Evolutionary conservation across 2,797 vertebrate species (phyloP).

Genomic region (Lagocephalus sceleratus): DNA sequence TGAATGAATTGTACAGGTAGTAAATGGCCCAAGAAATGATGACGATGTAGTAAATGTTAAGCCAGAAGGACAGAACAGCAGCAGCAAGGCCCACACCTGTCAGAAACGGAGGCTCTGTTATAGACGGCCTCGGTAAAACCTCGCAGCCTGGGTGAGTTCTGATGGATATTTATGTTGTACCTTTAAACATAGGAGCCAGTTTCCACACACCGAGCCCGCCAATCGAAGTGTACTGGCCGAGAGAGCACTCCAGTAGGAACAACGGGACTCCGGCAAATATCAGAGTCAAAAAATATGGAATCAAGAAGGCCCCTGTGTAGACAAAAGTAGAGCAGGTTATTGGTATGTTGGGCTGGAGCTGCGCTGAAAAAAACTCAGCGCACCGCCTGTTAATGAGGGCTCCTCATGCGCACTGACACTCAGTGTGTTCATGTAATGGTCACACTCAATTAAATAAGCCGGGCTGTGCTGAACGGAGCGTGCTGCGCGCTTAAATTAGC

Average conservation of each 20-base stretch:
- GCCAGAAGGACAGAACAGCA: constrained; percentile 96
- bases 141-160: no score
- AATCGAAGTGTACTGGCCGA: constrained; percentile 95
- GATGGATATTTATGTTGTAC: constrained; percentile 62
- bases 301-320: constrained; percentile 91
- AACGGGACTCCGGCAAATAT: constrained; percentile 97
- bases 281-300: constrained; percentile 97
- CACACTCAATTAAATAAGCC: constrained; percentile 21
- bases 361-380: constrained; percentile 15
- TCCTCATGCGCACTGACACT: constrained; percentile 20
- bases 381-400: constrained; percentile 25
- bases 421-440: constrained; percentile 25
- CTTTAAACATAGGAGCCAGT: constrained; percentile 98
- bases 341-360: constrained; percentile 7
- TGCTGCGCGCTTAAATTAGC: constrained; percentile 31
- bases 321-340: constrained; percentile 42
- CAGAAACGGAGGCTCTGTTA: constrained; percentile 30
- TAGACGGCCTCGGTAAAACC: no score
- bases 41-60: constrained; percentile 99
- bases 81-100: constrained; percentile 97
- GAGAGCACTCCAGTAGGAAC: constrained; percentile 92
- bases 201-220: constrained; percentile 98
- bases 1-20: constrained; percentile 97
- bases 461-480: constrained; percentile 24
- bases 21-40: constrained; percentile 99